Conservation (phyloP, 2,888 invertebrate genomes). For the Philereme vetulata region DNA sequence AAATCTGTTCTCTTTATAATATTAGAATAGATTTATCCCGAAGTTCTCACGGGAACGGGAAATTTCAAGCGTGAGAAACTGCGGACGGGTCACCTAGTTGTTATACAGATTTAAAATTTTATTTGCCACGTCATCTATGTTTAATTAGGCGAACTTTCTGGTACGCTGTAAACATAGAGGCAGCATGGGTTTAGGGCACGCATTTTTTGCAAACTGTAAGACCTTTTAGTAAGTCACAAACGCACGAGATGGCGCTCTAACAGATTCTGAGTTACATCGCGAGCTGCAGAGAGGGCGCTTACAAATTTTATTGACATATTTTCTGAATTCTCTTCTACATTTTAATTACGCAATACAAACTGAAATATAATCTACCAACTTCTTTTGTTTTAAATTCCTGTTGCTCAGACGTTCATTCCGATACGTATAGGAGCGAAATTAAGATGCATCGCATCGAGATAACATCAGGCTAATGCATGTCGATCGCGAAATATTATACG, state of each 20-base stretch:
- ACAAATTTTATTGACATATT: not conserved
- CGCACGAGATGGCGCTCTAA: constrained; percentile 16
- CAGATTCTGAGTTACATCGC: not conserved
- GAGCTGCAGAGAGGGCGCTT: constrained; percentile 8
- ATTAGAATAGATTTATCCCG: too few relatives aligned
- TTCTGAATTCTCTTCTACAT: too few relatives aligned
- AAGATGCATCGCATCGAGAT: constrained; percentile 60
- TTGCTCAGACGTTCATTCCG: constrained; percentile 50
- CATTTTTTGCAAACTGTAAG: not conserved
- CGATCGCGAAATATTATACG: constrained; percentile 68
- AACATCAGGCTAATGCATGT: constrained; percentile 60
- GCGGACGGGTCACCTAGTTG: too few relatives aligned
- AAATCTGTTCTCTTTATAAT: too few relatives aligned
- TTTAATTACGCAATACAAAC: not conserved
- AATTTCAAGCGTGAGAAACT: too few relatives aligned
- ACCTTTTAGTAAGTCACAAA: constrained; percentile 2
- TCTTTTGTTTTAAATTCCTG: constrained; percentile 52
- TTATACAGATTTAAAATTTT: too few relatives aligned
- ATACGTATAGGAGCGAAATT: constrained; percentile 56
- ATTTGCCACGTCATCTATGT: not conserved
- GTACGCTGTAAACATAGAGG: not conserved
- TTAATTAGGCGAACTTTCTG: not conserved
- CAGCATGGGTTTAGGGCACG: not conserved
- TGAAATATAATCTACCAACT: constrained; percentile 30
- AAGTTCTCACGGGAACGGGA: too few relatives aligned